Evolutionary conservation across 2,113 vertebrate genomes (phyloP).

Genomic region (Mastomys natalensis): DNA sequence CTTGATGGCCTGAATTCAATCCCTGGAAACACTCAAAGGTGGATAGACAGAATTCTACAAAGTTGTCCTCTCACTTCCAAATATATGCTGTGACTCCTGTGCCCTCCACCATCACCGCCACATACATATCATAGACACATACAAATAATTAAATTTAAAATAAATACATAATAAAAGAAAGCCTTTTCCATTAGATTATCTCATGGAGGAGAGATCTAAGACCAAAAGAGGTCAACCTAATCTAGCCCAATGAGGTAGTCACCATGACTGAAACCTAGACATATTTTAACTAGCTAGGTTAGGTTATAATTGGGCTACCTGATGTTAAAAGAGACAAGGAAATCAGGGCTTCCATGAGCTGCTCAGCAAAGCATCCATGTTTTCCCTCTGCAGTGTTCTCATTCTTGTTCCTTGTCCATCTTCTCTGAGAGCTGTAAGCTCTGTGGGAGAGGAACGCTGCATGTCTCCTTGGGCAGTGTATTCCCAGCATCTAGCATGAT

Average conservation of each 20-base stretch:
- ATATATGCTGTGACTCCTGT: no score
- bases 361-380: background rate
- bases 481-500: background rate
- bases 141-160: background rate
- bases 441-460: background rate
- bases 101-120: background rate
- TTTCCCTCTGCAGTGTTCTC: background rate
- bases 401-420: background rate
- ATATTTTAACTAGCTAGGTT: background rate
- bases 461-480: background rate
- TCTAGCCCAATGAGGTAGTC: background rate
- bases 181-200: background rate
- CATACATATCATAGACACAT: background rate
- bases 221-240: background rate
- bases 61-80: background rate
- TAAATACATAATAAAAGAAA: background rate
- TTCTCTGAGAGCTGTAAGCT: background rate
- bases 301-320: background rate
- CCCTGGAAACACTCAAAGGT: background rate
- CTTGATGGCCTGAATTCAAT: background rate
- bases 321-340: background rate
- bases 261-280: background rate
- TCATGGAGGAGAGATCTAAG: background rate
- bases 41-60: background rate
- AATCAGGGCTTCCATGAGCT: background rate